Percentiles rank a stretch among this genome's conserved stretches.
phyloP scores from a whole-genome alignment of 2,888 invertebrate species.

The Apotomis betuletana region DNA sequence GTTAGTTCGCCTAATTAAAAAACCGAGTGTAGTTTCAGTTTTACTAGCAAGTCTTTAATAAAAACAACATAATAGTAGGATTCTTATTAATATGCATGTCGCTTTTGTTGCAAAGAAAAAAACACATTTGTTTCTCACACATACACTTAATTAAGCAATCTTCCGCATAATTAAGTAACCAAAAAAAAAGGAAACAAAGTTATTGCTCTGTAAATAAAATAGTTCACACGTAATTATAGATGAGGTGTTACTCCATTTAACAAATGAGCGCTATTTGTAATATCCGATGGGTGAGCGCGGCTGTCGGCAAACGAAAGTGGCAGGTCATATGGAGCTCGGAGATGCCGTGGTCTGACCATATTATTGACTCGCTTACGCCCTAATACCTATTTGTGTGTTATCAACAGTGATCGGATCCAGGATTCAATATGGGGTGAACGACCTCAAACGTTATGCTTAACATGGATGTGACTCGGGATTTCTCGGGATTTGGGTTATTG shows the following conservation, averaged over 20 bases:
- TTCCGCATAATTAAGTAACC: conserved; percentile 15
- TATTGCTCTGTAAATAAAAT: conserved; percentile 15
- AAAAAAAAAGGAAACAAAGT: conserved; percentile 10
- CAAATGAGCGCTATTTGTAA: conserved; percentile 43
- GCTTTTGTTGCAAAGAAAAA: no score
- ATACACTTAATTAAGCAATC: conserved; percentile 18
- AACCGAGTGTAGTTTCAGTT: no score
- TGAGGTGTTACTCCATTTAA: conserved; percentile 37
- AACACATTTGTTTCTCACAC: background rate
- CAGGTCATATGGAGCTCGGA: background rate
- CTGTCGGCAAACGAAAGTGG: conserved; percentile 39
- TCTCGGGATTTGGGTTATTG: no score
- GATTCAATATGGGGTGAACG: no score
- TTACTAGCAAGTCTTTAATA: no score
- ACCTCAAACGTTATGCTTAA: no score
- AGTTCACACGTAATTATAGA: conserved; percentile 32
- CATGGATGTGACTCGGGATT: no score
- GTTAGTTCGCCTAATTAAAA: no score
- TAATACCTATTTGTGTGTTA: background rate
- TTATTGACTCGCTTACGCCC: background rate
- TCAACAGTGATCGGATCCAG: no score
- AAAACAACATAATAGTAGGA: no score
- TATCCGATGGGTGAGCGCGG: conserved; percentile 34
- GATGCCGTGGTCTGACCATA: background rate
- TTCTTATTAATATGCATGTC: no score